These are phyloP conservation scores for Eupithecia pulchellata DNA, from an alignment of 2,888 invertebrate species.

Conservation along the genomic window DNA sequence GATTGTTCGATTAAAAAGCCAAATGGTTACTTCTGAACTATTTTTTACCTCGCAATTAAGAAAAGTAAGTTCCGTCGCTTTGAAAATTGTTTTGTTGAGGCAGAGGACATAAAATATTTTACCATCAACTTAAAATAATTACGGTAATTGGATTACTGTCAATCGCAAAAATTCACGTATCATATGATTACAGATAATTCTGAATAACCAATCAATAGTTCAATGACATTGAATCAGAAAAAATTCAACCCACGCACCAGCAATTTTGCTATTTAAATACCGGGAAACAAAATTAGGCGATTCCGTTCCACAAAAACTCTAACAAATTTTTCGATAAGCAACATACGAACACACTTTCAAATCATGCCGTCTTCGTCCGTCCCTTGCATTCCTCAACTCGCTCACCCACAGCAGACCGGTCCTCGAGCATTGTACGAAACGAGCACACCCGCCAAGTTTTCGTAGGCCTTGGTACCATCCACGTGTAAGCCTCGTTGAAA, in stretches of 20 bases:
- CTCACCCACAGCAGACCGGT: conserved; percentile 85
- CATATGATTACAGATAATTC: conserved; percentile 69
- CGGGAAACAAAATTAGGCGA: conserved; percentile 40
- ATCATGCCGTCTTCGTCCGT: conserved; percentile 75
- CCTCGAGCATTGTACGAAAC: conserved; percentile 79
- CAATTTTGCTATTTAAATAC: conserved; percentile 42
- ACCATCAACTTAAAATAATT: background rate
- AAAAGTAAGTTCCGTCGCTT: background rate
- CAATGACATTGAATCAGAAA: conserved; percentile 53
- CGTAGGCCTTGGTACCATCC: conserved; percentile 58
- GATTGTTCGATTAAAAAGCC: conserved; percentile 12
- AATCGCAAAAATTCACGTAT: conserved; percentile 59
- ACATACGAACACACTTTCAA: conserved; percentile 77
- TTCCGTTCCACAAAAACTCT: conserved; percentile 47
- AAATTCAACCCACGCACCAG: conserved; percentile 54
- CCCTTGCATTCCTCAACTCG: conserved; percentile 82
- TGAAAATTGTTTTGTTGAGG: background rate
- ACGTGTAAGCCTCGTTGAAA: conserved; percentile 54
- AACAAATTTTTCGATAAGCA: conserved; percentile 65
- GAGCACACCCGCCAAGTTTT: conserved; percentile 66
- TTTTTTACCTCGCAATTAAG: background rate
- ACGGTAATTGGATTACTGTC: conserved; percentile 43
- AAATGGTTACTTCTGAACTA: conserved; percentile 2
- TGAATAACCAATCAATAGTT: conserved; percentile 66
- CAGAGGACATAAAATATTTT: background rate